phyloP scores from a whole-genome alignment of 1,140 invertebrate genomes.

The Lasaia peninsularis region DNA sequence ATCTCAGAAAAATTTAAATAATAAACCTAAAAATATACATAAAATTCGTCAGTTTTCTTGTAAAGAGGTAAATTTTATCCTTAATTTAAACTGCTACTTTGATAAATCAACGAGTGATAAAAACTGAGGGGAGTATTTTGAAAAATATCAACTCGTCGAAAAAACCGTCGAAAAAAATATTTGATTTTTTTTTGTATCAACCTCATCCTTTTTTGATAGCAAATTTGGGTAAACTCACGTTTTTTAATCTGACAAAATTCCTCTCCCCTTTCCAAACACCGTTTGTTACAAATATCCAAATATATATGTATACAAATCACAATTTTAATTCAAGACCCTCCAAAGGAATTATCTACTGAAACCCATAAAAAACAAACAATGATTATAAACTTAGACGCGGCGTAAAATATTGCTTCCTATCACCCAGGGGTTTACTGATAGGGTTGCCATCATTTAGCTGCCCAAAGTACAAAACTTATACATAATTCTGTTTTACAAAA shows the following conservation, averaged over 20 bases:
- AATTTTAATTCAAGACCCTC: conserved; percentile 5
- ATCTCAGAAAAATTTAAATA: no score
- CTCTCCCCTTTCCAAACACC: neutral
- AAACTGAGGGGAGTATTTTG: no score
- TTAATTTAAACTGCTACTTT: no score
- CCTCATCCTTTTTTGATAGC: neutral
- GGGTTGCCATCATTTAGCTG: neutral
- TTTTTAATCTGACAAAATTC: neutral
- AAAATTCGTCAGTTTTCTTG: no score
- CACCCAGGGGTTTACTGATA: neutral
- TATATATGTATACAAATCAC: neutral
- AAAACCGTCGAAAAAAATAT: no score
- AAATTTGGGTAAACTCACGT: neutral
- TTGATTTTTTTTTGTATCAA: no score
- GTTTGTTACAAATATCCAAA: neutral
- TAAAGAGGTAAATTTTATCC: no score
- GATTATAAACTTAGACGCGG: conserved; percentile 38
- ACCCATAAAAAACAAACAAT: conserved; percentile 38
- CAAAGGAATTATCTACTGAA: conserved; percentile 27
- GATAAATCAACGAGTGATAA: no score
- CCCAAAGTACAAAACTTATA: no score
- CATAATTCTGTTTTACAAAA: no score
- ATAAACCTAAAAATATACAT: no score
- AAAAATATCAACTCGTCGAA: no score
- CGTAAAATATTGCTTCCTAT: conserved; percentile 44